These are phyloP conservation scores for Drosophila simulans DNA, from an alignment of 1,140 invertebrate genomes.

Conservation along the genomic window DNA sequence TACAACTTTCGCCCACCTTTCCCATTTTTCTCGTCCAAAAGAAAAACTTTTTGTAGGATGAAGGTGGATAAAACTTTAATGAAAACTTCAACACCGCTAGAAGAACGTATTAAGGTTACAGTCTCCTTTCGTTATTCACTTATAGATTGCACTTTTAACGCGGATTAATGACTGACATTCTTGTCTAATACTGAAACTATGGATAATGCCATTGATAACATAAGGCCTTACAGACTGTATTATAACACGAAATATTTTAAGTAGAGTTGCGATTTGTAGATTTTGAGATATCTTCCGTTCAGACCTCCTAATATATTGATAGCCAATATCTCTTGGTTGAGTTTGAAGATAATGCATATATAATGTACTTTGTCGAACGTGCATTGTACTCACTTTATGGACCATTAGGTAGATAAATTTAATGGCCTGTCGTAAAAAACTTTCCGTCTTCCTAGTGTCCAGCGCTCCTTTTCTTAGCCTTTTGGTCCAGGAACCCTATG, in stretches of 20 bases:
- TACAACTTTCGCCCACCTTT: slow-evolving; percentile 53
- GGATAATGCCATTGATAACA: not conserved
- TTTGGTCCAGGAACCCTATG: slow-evolving; percentile 26
- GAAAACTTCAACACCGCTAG: slow-evolving; percentile 53
- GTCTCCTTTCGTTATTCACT: slow-evolving; percentile 9
- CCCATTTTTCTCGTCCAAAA: slow-evolving; percentile 43
- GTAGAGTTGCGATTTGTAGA: not conserved
- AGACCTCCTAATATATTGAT: not conserved
- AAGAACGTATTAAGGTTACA: slow-evolving; percentile 53
- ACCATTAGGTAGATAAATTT: slow-evolving; percentile 31
- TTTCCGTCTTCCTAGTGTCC: slow-evolving; percentile 1
- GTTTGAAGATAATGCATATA: slow-evolving; percentile 10
- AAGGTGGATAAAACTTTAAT: slow-evolving; percentile 53
- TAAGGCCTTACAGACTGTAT: no score
- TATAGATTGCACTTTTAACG: slow-evolving; percentile 1
- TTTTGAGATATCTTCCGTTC: not conserved
- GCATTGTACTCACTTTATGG: slow-evolving; percentile 8
- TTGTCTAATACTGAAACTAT: not conserved
- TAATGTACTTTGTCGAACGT: not conserved
- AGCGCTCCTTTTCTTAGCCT: slow-evolving; percentile 15
- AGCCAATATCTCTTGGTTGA: not conserved
- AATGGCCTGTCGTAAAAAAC: slow-evolving; percentile 43
- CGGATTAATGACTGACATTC: no score
- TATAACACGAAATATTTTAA: no score
- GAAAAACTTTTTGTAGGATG: slow-evolving; percentile 59